Base-by-base conservation (phyloP, 2,797 vertebrate genomes). In the Rhabdophis nuchalis region DNA sequence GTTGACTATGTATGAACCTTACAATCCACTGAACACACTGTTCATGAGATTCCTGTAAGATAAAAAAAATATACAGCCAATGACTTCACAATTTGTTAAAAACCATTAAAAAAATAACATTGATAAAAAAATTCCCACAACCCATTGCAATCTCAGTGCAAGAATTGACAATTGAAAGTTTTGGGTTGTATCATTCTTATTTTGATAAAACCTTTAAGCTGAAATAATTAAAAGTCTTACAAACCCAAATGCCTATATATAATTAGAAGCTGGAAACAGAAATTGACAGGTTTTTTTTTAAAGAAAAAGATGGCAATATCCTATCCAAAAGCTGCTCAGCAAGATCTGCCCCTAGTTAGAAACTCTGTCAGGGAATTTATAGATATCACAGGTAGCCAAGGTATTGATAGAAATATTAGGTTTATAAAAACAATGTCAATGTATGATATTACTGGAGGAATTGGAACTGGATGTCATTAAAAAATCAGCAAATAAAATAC, bases 21-120 rank as follows among this genome's bases (percentile, higher is more conserved):
- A 99, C 99, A 87, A 99, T 98, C 99, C 99, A 99, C 92, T 99
- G 99, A 52, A 99, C 98, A 88, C 99, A 99, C 50, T 99, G 99
- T 56, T 99, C 99, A 95, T 99, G 99, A 72, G 99, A 99, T 82
- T 99, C 99, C 99, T 99, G 93, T 91, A 96, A 97, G 95, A 92
- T 36, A 46, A 52, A 92, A 0, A 3, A 5, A 93, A 95, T 92
- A 89, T 18, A 61, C 94, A 12, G 3, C 18, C 27, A 88, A 41
- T 3, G 53, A 32, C 6, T 27, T 91, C 20, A 90, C 27, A 61
- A 0, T 57, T 23, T 52, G 57, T 23, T 50, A 58, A 93, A 91
- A 95, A 6, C 0, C 86, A 92, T 87, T 6, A 85, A 53, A 41
- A 16, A 32, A 10, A 32, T 82, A 87, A 87, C 6, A n/a, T 1